A percentile compares a stretch with the other conserved stretches of the same genome.
phyloP scores from a whole-genome alignment of 2,797 vertebrate genomes.

The Muraenolepis orangiensis region DNA sequence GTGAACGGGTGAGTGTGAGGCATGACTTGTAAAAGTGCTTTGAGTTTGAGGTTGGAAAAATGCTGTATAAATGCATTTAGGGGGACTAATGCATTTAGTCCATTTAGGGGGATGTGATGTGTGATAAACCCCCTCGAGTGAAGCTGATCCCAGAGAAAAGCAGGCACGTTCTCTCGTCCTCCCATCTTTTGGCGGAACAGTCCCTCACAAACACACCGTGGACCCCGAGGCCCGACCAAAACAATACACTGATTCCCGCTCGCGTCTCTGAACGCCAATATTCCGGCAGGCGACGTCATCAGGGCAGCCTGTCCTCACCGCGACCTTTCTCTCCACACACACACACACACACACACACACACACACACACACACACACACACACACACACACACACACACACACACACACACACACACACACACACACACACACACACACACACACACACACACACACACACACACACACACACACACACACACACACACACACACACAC shows the following conservation, averaged over 20 bases:
- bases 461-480: not conserved
- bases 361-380: too few species aligned
- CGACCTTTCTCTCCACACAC: not conserved
- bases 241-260: not conserved
- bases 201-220: not conserved
- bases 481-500: conserved; percentile 16
- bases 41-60: too few species aligned
- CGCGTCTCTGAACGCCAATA: not conserved
- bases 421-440: too few species aligned
- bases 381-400: not conserved
- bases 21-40: too few species aligned
- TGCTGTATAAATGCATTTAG: too few species aligned
- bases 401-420: too few species aligned
- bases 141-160: not conserved
- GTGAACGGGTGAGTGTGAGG: too few species aligned
- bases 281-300: not conserved
- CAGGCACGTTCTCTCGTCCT: not conserved
- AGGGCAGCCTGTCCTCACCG: not conserved
- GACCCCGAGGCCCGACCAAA: not conserved
- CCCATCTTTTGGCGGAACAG: not conserved
- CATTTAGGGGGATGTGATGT: too few species aligned
- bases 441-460: not conserved
- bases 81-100: too few species aligned
- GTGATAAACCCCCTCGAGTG: not conserved
- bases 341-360: not conserved